Conservation (phyloP, 2,113 vertebrate species). For the Patagioenas fasciata region DNA sequence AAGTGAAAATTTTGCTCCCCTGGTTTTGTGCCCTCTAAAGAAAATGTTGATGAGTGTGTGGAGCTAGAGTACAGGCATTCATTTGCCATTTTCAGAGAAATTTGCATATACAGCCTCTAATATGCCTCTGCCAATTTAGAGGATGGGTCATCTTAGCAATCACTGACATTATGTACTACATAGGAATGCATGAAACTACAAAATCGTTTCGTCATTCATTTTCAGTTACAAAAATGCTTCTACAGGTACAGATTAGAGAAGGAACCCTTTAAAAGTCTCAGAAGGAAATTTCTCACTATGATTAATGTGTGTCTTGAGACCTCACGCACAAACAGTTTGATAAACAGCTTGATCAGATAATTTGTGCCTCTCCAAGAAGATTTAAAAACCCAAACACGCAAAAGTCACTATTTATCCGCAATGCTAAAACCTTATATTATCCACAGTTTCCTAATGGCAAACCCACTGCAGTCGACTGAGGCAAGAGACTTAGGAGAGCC, state of each 20-base stretch:
- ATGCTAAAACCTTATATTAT: not conserved
- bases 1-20: not conserved
- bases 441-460: not conserved
- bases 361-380: not conserved
- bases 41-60: slow-evolving; percentile 21
- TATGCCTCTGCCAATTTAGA: slow-evolving; percentile 39
- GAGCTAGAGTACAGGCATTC: not conserved
- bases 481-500: not conserved
- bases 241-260: not conserved
- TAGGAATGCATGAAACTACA: slow-evolving; percentile 13
- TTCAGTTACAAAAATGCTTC: not conserved
- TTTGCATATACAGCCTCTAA: slow-evolving; percentile 12
- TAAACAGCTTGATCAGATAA: not conserved
- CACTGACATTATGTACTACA: not conserved
- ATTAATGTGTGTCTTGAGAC: not conserved
- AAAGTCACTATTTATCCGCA: not conserved
- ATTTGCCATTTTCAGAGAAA: slow-evolving; percentile 47
- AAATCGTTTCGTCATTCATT: not conserved
- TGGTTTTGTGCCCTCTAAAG: not conserved
- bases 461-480: not conserved
- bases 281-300: not conserved
- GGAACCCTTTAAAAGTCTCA: not conserved
- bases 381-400: not conserved
- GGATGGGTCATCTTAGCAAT: slow-evolving; percentile 22
- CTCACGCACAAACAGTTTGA: not conserved